Conservation (phyloP, 1,140 invertebrate species). For the Helicoverpa armigera region DNA sequence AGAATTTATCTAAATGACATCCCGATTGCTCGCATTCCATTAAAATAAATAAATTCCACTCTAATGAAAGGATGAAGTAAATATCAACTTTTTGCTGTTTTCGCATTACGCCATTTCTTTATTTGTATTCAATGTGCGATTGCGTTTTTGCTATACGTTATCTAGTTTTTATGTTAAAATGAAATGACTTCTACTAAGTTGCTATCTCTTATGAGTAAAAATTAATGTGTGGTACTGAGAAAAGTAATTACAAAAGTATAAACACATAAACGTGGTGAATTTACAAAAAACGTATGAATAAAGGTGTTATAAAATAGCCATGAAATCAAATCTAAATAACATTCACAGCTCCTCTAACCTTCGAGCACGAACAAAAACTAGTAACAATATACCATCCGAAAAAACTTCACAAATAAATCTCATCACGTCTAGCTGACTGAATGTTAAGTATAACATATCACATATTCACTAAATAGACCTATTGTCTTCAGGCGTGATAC, state of each 20-base stretch:
- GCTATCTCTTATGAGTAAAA: too few species aligned
- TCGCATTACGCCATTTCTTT: background rate
- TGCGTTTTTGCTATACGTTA: background rate
- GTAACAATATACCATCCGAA: background rate
- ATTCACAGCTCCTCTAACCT: conserved; percentile 21
- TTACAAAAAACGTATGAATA: background rate
- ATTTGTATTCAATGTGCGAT: conserved; percentile 8
- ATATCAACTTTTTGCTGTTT: conserved; percentile 14
- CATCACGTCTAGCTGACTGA: conserved; percentile 11
- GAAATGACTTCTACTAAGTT: background rate
- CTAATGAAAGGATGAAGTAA: conserved; percentile 19
- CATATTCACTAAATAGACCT: conserved; percentile 34
- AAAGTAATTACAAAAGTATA: too few species aligned
- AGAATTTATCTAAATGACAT: background rate
- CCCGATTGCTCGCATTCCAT: background rate
- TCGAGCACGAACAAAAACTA: conserved; percentile 15
- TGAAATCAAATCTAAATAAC: background rate
- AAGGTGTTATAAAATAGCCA: background rate
- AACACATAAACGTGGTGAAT: too few species aligned
- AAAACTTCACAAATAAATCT: conserved; percentile 48
- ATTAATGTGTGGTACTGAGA: too few species aligned
- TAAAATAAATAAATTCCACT: conserved; percentile 5
- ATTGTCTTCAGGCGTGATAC: conserved; percentile 42
- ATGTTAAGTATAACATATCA: conserved; percentile 29
- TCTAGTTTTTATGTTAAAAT: background rate